Evolutionary conservation across 2,888 invertebrate genomes (phyloP).

Genomic region (Metallyticus violacea): DNA sequence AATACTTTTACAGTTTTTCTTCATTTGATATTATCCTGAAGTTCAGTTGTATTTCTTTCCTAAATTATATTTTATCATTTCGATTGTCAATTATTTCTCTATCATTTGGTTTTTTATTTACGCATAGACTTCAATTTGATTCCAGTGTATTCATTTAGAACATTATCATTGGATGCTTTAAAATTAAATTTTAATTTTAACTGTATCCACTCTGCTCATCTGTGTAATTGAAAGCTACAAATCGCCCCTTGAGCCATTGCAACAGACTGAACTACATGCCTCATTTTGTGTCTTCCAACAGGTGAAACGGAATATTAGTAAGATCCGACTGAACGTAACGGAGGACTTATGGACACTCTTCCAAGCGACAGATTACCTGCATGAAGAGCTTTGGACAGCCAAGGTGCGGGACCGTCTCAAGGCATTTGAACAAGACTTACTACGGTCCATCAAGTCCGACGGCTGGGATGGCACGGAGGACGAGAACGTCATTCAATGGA

Average conservation of each 20-base stretch:
- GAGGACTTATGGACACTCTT: conserved; percentile 77
- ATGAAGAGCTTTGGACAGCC: conserved; percentile 76
- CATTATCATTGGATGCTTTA: too few relatives aligned
- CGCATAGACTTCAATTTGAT: too few relatives aligned
- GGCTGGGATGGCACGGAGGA: conserved; percentile 86
- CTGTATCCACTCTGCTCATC: too few relatives aligned
- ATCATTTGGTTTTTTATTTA: too few relatives aligned
- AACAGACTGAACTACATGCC: not conserved
- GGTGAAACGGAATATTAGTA: conserved; percentile 74
- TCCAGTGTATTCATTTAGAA: too few relatives aligned
- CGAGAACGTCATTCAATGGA: conserved; percentile 68
- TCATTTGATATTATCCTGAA: too few relatives aligned
- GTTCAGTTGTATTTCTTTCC: too few relatives aligned
- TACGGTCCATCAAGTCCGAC: conserved; percentile 79
- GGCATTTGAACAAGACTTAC: conserved; percentile 66
- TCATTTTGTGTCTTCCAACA: conserved; percentile 41
- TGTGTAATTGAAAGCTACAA: too few relatives aligned
- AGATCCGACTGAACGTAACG: conserved; percentile 71
- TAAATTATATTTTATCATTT: too few relatives aligned
- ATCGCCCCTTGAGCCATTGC: not conserved
- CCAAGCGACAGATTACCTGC: conserved; percentile 58
- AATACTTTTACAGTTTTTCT: too few relatives aligned
- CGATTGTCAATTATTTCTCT: too few relatives aligned
- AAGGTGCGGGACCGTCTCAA: conserved; percentile 58
- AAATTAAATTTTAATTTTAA: too few relatives aligned